Base-by-base conservation (phyloP, 1,140 invertebrate species). In the Atta cephalotes region DNA sequence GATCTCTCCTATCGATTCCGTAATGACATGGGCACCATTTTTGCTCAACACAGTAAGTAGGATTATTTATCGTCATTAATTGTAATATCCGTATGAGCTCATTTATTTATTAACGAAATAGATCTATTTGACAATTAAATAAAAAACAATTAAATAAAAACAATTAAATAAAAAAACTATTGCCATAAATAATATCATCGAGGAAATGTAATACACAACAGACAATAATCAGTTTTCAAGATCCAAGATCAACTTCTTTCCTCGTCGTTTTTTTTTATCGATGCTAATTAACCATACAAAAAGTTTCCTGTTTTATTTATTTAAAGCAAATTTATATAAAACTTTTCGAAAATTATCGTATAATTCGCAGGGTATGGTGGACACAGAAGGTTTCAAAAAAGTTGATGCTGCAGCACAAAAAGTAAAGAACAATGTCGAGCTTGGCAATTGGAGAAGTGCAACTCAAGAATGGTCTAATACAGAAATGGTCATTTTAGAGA, bases 1-100 rank as follows among this genome's bases (percentile, higher is more conserved):
- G 98, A 98, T 98, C 72, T 97, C 97, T 21, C 98, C 98, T 0
- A 96, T 98, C 63, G 97, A 98, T 92, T 97, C 97, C 21, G 97
- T 97, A 0, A 93, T 97, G 66, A 97, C 97, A 5, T 98, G 98
- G 98, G 98, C 96, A 2, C 97, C 97, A 0, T 97, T 96, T 93
- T 94, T 98, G 21, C 96, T 97, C 14, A 92, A 96, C 12, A 96
- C 96, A 85, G 97, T 97, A 95, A 28, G 2, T 51, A 25, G n/a
- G 21, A 62, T 62, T 31, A 60, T 49, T 84, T 16, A 56, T 71
- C 12, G 0, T 9, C 25, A 14, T 80, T 31, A 31, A 31, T 31
- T 80, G 16, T 31, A 6, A 25, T 4, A 12, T n/a, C 5, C 35
- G 28, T n/a, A 16, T 6, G 3, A 58, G 18, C 9, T 25, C 18